These are phyloP conservation scores for Pristis pectinata DNA, from an alignment of 2,797 vertebrate species.

Conservation along the genomic window DNA sequence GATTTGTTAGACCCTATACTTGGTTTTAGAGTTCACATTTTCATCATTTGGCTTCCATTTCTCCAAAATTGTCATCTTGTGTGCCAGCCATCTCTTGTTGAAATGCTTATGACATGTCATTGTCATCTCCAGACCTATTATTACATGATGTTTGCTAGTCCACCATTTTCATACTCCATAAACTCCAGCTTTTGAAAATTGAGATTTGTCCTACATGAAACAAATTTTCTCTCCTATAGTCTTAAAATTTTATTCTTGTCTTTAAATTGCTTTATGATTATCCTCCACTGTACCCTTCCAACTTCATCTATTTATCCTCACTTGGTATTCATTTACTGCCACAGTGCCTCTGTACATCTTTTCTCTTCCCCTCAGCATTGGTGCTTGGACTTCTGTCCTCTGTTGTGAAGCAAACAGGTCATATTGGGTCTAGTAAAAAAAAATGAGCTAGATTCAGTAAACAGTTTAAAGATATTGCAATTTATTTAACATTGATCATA, in stretches of 20 bases:
- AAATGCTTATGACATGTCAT: neutral
- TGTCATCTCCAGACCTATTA: neutral
- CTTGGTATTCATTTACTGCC: neutral
- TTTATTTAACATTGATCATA: too few relatives aligned
- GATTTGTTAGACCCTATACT: neutral
- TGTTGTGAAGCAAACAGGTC: too few relatives aligned
- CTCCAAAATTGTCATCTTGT: neutral
- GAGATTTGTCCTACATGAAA: neutral
- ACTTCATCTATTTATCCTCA: neutral
- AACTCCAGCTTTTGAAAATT: neutral
- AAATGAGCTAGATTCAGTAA: too few relatives aligned
- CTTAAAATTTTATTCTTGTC: neutral
- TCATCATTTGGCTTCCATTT: neutral
- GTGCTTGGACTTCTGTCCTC: neutral
- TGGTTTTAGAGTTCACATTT: neutral
- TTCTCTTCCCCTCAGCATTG: neutral
- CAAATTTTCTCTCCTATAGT: neutral
- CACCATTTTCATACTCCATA: neutral
- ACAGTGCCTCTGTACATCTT: neutral
- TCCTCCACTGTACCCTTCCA: neutral
- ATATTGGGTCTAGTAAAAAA: too few relatives aligned
- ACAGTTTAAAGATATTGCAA: too few relatives aligned
- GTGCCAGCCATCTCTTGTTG: neutral
- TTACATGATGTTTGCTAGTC: neutral
- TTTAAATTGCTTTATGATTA: neutral